These are phyloP conservation scores for Byasa hedistus DNA, from an alignment of 2,888 invertebrate species.

Conservation along the genomic window DNA sequence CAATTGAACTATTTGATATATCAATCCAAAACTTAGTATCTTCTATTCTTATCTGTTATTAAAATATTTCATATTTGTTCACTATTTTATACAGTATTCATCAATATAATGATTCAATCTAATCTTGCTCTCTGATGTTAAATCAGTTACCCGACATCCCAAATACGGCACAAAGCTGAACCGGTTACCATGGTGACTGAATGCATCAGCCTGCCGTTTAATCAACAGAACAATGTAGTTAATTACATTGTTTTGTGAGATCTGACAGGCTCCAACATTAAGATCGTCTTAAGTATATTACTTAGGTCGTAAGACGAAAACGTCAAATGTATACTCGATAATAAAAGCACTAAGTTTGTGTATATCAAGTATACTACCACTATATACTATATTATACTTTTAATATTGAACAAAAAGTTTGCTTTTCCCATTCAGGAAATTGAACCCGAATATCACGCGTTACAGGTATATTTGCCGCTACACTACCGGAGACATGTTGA, in stretches of 20 bases:
- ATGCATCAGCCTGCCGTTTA: constrained; percentile 54
- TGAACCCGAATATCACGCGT: constrained; percentile 81
- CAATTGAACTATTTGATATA: background rate
- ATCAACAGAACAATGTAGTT: constrained; percentile 62
- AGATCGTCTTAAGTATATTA: too few species aligned
- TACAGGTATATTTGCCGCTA: constrained; percentile 81
- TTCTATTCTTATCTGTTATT: too few species aligned
- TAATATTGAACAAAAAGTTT: background rate
- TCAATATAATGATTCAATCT: background rate
- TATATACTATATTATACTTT: too few species aligned
- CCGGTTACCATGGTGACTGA: constrained; percentile 47
- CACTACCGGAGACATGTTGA: constrained; percentile 73
- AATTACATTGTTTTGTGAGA: constrained; percentile 42
- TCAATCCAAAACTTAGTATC: background rate
- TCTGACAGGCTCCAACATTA: background rate
- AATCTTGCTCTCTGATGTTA: background rate
- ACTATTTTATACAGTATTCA: background rate
- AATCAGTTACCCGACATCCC: background rate
- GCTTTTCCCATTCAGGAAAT: constrained; percentile 45
- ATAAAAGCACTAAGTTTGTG: too few species aligned
- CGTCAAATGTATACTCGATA: too few species aligned
- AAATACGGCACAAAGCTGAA: constrained; percentile 38
- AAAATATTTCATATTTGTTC: too few species aligned
- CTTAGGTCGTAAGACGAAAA: too few species aligned
- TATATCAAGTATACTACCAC: too few species aligned